Percentiles rank a stretch among this genome's conserved stretches.
phyloP scores from a whole-genome alignment of 2,797 vertebrate species.

The Diglossa cyanea region DNA sequence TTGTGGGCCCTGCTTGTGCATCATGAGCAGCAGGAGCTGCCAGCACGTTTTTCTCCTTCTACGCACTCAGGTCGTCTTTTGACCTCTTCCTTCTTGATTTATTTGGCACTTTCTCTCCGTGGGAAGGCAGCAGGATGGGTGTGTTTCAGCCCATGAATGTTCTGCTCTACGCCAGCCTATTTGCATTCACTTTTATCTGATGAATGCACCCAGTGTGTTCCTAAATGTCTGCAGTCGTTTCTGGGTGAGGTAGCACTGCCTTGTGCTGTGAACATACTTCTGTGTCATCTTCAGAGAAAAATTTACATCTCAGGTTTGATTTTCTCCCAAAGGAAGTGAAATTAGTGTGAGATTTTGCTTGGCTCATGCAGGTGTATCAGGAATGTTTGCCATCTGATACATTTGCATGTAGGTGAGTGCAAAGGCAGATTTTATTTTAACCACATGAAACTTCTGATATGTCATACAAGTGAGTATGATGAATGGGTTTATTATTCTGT shows the following conservation, averaged over 20 bases:
- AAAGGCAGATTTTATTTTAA: background rate
- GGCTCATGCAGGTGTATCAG: background rate
- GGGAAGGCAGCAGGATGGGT: constrained; percentile 18
- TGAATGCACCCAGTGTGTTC: background rate
- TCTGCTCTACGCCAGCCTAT: background rate
- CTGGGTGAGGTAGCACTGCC: background rate
- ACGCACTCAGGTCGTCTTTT: background rate
- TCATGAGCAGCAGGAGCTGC: background rate
- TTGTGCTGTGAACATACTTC: background rate
- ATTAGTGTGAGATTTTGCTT: background rate
- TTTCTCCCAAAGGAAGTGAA: background rate
- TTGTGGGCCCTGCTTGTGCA: background rate
- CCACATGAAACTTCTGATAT: background rate
- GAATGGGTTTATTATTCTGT: constrained; percentile 50
- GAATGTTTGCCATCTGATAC: background rate
- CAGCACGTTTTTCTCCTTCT: background rate
- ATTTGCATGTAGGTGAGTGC: background rate
- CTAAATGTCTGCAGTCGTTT: background rate
- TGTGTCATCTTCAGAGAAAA: background rate
- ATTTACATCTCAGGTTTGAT: background rate
- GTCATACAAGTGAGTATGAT: background rate
- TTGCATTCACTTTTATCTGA: background rate
- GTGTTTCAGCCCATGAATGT: background rate
- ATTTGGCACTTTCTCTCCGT: background rate
- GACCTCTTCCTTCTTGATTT: constrained; percentile 19